phyloP scores from a whole-genome alignment of 2,113 vertebrate species.

The Hyla sarda region DNA sequence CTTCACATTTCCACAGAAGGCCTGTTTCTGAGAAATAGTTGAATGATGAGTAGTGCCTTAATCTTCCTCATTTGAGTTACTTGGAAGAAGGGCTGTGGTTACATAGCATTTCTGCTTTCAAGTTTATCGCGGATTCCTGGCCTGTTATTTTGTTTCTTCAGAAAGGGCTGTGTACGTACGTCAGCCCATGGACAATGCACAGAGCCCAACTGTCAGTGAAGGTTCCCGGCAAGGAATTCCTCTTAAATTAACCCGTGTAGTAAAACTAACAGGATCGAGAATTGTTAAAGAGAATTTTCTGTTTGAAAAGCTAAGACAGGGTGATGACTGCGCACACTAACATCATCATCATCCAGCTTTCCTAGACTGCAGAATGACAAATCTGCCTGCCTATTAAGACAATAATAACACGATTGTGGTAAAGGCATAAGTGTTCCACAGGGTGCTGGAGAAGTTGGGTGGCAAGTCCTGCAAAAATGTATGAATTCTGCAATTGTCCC shows the following conservation, averaged over 20 bases:
- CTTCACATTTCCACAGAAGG: constrained; percentile 34
- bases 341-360: not conserved
- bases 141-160: constrained; percentile 38
- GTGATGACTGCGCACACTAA: not conserved
- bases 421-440: no score
- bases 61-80: constrained; percentile 51
- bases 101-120: constrained; percentile 41
- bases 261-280: not conserved
- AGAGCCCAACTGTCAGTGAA: not conserved
- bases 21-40: constrained; percentile 44
- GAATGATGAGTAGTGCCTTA: not conserved
- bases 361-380: not conserved
- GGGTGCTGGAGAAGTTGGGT: no score
- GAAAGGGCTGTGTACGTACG: constrained; percentile 18
- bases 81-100: constrained; percentile 39
- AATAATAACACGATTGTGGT: no score
- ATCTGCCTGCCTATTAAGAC: no score
- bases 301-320: not conserved
- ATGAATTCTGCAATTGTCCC: no score
- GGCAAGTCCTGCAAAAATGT: no score
- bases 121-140: constrained; percentile 32
- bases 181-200: not conserved
- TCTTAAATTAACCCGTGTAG: not conserved
- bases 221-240: constrained; percentile 3
- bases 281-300: not conserved